Evolutionary conservation across 1,140 invertebrate genomes (phyloP).

Genomic region (Kradibia gibbosae): DNA sequence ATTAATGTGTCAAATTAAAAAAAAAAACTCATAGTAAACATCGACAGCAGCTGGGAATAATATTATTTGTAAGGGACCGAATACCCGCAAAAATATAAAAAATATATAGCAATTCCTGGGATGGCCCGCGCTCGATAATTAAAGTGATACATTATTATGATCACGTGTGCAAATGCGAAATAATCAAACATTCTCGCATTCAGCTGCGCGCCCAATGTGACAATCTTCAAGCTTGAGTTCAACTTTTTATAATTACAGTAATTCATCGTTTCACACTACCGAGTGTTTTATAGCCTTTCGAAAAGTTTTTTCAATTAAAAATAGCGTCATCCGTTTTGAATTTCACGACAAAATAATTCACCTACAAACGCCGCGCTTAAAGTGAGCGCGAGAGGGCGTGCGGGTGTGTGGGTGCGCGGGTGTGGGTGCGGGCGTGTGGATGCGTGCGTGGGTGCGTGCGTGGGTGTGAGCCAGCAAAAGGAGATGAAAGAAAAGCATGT

Average conservation of each 20-base stretch:
- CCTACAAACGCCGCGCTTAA: not conserved
- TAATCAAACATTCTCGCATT: not conserved
- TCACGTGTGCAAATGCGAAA: not conserved
- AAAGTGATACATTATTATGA: not conserved
- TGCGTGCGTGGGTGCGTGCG: not conserved
- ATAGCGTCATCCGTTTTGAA: constrained; percentile 34
- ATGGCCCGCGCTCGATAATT: not conserved
- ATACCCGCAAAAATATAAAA: too few relatives aligned
- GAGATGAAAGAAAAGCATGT: not conserved
- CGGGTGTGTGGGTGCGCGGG: not conserved
- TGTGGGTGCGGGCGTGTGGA: not conserved
- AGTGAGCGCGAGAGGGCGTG: not conserved
- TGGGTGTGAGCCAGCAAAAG: too few relatives aligned
- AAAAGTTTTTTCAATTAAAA: constrained; percentile 42
- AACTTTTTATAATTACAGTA: constrained; percentile 35
- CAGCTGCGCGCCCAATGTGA: not conserved
- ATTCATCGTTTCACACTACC: not conserved
- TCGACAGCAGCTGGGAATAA: too few relatives aligned
- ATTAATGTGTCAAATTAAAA: too few relatives aligned
- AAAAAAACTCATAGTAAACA: too few relatives aligned
- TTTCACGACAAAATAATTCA: constrained; percentile 39
- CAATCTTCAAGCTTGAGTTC: constrained; percentile 3
- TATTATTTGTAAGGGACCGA: too few relatives aligned
- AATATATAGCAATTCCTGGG: too few relatives aligned
- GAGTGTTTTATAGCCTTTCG: not conserved